A percentile compares a stretch with the other conserved stretches of the same genome.
phyloP scores from a whole-genome alignment of 2,888 invertebrate genomes.

The Volucella inflata region DNA sequence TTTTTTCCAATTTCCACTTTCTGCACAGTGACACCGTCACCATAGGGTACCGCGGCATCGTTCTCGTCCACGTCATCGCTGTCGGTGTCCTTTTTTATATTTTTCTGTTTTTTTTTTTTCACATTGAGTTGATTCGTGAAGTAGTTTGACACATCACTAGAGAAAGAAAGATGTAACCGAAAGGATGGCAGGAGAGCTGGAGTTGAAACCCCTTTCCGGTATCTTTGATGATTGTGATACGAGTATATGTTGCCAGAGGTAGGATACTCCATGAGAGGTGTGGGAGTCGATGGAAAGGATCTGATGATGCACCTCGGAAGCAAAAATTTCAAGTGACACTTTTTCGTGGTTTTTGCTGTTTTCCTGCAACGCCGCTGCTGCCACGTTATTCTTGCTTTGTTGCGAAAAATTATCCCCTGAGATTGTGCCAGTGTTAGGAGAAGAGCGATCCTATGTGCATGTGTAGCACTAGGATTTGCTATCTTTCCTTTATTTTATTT shows the following conservation, averaged over 20 bases:
- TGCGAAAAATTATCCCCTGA: conserved; percentile 67
- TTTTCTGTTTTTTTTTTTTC: conserved; percentile 3
- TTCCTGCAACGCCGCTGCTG: conserved; percentile 42
- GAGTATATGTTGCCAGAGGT: background rate
- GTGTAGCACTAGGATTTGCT: conserved; percentile 48
- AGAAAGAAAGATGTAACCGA: conserved; percentile 70
- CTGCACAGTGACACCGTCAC: background rate
- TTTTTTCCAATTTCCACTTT: conserved; percentile 16
- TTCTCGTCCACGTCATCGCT: background rate
- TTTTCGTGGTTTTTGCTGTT: conserved; percentile 69
- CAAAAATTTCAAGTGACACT: conserved; percentile 72
- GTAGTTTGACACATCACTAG: conserved; percentile 73
- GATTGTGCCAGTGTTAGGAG: conserved; percentile 47
- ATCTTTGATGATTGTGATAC: background rate
- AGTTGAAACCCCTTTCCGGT: background rate
- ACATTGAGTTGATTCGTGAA: conserved; percentile 68
- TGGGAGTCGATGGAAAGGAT: conserved; percentile 14
- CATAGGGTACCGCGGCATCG: too few species aligned
- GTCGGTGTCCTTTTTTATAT: conserved; percentile 49
- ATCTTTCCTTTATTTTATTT: conserved; percentile 19
- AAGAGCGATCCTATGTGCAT: conserved; percentile 52
- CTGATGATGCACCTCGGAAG: conserved; percentile 72
- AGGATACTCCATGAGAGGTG: conserved; percentile 29
- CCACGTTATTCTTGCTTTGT: conserved; percentile 10
- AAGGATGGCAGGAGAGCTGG: conserved; percentile 28